phyloP scores from a whole-genome alignment of 1,140 invertebrate genomes.

The Bradynema listronoti region DNA sequence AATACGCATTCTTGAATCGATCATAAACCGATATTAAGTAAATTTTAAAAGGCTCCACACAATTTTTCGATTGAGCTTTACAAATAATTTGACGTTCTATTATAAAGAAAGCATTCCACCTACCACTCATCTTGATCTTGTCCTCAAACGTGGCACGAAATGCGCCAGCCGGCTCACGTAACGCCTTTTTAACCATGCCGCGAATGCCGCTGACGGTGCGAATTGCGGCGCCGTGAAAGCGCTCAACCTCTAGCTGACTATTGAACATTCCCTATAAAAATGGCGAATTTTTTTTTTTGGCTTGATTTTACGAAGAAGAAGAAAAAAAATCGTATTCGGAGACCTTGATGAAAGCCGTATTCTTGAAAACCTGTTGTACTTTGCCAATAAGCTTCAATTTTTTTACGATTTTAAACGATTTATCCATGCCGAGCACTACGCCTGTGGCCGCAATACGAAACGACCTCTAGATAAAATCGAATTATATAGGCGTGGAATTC shows the following conservation, averaged over 20 bases:
- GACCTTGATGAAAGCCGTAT: constrained; percentile 88
- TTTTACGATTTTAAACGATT: constrained; percentile 85
- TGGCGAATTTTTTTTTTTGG: constrained; percentile 1
- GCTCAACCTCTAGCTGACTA: constrained; percentile 81
- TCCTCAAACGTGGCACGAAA: constrained; percentile 96
- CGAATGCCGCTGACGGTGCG: constrained; percentile 92
- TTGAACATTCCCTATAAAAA: constrained; percentile 78
- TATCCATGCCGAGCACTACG: constrained; percentile 83
- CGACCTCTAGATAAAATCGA: constrained; percentile 63
- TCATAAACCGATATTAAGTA: no score
- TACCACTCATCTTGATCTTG: constrained; percentile 80
- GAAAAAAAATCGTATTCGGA: background rate
- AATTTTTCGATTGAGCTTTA: no score
- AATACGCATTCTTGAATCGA: no score
- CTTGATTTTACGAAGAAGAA: constrained; percentile 15
- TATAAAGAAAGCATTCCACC: constrained; percentile 42
- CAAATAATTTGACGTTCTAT: background rate
- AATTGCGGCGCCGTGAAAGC: constrained; percentile 90
- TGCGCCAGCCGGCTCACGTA: constrained; percentile 70
- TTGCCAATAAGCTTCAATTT: constrained; percentile 89
- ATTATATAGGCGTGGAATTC: no score
- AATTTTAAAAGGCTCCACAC: no score
- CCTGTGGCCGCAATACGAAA: constrained; percentile 95
- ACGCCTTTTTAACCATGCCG: constrained; percentile 91
- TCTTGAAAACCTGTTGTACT: constrained; percentile 88